Evolutionary conservation across 2,113 vertebrate species (phyloP), one percentile per base, ranked within the genome.

Genomic region (Phalacrocorax carbo): DNA sequence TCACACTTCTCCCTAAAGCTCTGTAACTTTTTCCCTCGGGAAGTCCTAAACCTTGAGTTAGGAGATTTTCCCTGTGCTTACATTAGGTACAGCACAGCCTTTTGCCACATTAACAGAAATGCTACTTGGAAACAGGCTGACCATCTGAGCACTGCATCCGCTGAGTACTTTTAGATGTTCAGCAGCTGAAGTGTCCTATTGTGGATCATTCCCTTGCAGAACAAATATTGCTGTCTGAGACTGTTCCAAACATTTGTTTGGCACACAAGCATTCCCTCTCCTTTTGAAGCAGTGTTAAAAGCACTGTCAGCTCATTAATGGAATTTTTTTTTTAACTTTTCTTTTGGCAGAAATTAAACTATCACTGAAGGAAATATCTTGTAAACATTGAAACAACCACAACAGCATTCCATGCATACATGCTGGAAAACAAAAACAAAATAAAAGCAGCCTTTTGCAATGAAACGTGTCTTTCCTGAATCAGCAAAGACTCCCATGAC

Each of bases 351-450:
- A 95, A 98, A 93, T 86, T 77, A 95, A 98, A 93, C 92, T 90
- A 87, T 97, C 86, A 20, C 96, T 96, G 95, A 98, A 96, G 94
- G 93, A 98, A 98, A 95, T 97, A 98, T 97, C 90, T 95, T 97
- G 98, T 97, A 98, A 98, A 97, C 89, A 87, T 72, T 91, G 93
- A 96, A 95, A 95, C 94, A 98, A 97, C 91, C 92, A 93, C 97
- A 97, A 86, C 94, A 96, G 94, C 95, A 97, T 98, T 98, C 97
- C 97, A 97, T 85, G 92, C 8, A 27, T 98, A 97, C 70, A 83
- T 2, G 10, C 55, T 96, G 93, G 83, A 95, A 93, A 97, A 96
- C 90, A 97, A 96, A 97, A 96, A 90, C 88, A 94, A 97, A 97
- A 94, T 81, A 95, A 97, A 97, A 97, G 85, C 92, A 94, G 86